Evolutionary conservation across 2,113 vertebrate genomes (phyloP).

Genomic region (Chaetura pelagica): DNA sequence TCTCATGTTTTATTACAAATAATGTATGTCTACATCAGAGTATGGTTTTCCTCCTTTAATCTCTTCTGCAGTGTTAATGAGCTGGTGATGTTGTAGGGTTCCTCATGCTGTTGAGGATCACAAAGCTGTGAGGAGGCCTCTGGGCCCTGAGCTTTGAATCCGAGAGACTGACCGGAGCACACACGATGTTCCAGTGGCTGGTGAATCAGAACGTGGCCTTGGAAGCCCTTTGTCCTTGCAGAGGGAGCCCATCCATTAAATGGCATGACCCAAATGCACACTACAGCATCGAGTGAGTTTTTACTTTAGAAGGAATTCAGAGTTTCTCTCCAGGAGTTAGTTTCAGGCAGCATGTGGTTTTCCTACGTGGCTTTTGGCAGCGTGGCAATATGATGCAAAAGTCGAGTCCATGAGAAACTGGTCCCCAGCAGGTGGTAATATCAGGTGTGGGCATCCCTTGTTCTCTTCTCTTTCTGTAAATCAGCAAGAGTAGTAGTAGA

Average conservation of each 20-base stretch:
- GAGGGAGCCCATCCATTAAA: neutral
- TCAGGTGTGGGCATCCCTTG: neutral
- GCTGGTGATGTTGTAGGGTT: neutral
- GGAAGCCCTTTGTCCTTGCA: neutral
- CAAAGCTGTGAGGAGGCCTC: neutral
- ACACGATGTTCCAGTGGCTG: neutral
- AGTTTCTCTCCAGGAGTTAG: neutral
- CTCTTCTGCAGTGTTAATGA: neutral
- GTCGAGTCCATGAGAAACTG: neutral
- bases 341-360: neutral
- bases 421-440: neutral
- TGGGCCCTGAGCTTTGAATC: neutral
- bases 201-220: fast-evolving
- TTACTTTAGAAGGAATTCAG: neutral
- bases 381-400: neutral
- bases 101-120: neutral
- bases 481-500: neutral
- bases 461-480: neutral
- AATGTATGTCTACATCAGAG: neutral
- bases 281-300: neutral
- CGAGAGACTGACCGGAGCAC: neutral
- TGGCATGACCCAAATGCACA: neutral
- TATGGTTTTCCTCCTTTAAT: neutral
- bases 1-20: neutral
- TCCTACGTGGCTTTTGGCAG: neutral